phyloP scores from a whole-genome alignment of 2,113 vertebrate species.

The Tor tambroides region DNA sequence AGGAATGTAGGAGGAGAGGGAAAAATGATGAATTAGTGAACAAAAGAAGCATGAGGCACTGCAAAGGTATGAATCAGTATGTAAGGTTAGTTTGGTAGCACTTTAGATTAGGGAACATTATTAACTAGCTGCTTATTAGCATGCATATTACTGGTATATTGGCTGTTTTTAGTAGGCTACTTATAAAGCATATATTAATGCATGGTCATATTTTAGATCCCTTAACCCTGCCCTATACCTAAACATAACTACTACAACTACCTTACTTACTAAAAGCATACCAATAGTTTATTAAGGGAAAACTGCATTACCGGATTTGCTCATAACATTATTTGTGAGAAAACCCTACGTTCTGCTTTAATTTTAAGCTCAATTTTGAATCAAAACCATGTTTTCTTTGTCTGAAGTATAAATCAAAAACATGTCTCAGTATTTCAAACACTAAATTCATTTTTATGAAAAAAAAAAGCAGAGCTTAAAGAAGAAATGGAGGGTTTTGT shows the following conservation, averaged over 20 bases:
- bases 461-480: background rate
- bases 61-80: background rate
- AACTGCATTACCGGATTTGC: too few species aligned
- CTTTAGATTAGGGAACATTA: background rate
- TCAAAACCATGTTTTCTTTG: background rate
- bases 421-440: background rate
- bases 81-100: background rate
- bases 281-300: background rate
- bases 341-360: background rate
- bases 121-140: background rate
- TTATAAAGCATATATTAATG: too few species aligned
- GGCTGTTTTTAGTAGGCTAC: background rate
- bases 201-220: background rate
- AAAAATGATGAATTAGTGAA: background rate
- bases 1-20: background rate
- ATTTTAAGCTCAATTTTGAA: background rate
- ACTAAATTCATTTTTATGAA: background rate
- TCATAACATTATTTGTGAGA: background rate
- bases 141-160: background rate
- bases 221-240: background rate
- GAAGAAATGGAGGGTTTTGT: background rate
- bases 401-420: background rate
- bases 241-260: background rate
- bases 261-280: background rate
- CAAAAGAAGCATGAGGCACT: background rate